Conservation (phyloP, 2,888 invertebrate genomes). For the Melanotus villosus region DNA sequence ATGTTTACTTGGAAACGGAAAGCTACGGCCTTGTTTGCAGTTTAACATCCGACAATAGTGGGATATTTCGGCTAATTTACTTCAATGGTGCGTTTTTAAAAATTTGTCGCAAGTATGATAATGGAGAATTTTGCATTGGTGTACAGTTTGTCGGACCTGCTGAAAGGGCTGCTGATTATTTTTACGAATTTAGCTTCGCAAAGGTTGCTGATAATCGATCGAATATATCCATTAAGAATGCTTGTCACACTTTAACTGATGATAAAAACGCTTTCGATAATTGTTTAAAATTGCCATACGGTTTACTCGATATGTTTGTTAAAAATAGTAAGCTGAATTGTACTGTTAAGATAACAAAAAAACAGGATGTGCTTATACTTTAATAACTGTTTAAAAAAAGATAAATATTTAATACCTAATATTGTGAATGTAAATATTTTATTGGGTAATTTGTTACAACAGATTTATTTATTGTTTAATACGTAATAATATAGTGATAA, state of each 20-base stretch:
- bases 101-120: conserved; percentile 4
- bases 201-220: background rate
- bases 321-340: background rate
- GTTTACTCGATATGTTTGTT: background rate
- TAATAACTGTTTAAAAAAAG: too few species aligned
- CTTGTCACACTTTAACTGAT: background rate
- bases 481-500: too few species aligned
- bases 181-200: background rate
- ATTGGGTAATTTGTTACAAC: too few species aligned
- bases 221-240: background rate
- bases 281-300: background rate
- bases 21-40: background rate
- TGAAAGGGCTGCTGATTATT: background rate
- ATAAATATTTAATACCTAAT: too few species aligned
- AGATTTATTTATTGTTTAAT: too few species aligned
- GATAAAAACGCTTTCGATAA: background rate
- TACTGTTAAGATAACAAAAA: background rate
- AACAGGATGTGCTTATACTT: background rate
- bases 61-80: background rate
- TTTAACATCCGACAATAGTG: background rate
- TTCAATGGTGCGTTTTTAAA: background rate
- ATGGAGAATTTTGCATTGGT: background rate
- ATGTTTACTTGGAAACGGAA: background rate
- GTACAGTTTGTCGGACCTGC: conserved; percentile 5
- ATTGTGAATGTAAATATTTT: too few species aligned